A percentile compares a stretch with the other conserved stretches of the same genome.
Conservation (phyloP, 2,888 invertebrate species). For the Aphodius sticticus region DNA sequence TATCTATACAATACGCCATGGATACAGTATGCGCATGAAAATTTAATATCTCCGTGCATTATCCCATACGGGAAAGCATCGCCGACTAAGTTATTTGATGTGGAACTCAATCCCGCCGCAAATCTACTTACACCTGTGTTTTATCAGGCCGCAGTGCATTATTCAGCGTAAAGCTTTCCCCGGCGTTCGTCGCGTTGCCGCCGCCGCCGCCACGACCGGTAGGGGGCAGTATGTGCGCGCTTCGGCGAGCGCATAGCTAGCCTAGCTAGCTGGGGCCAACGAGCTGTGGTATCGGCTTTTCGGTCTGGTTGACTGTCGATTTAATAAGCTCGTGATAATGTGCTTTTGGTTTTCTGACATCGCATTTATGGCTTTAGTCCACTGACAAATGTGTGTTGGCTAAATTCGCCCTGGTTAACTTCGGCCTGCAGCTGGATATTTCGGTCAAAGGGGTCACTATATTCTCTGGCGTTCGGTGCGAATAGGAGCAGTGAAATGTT, state of each 20-base stretch:
- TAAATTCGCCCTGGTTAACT: background rate
- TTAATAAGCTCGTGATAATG: conserved; percentile 25
- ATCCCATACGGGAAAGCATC: background rate
- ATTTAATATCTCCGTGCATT: background rate
- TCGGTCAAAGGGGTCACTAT: no score
- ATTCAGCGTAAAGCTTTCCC: conserved; percentile 21
- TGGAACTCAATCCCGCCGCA: conserved; percentile 24
- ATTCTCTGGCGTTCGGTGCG: no score
- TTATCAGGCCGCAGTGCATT: conserved; percentile 19
- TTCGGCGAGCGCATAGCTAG: background rate
- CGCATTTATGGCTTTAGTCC: conserved; percentile 17
- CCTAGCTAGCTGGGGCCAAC: conserved; percentile 1
- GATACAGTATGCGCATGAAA: no score
- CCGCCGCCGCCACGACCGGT: background rate
- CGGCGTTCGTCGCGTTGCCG: background rate
- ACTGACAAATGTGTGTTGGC: conserved; percentile 12
- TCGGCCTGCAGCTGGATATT: background rate
- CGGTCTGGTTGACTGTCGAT: conserved; percentile 18
- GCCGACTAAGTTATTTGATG: conserved; percentile 9
- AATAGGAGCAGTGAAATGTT: no score
- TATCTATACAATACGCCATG: no score
- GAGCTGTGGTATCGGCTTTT: conserved; percentile 21
- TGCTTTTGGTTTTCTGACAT: conserved; percentile 26
- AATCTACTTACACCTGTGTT: conserved; percentile 23
- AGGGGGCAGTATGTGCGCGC: background rate